Evolutionary conservation across 2,113 vertebrate species (phyloP), one percentile per base, ranked within the genome.

Genomic region (Plectropomus leopardus): DNA sequence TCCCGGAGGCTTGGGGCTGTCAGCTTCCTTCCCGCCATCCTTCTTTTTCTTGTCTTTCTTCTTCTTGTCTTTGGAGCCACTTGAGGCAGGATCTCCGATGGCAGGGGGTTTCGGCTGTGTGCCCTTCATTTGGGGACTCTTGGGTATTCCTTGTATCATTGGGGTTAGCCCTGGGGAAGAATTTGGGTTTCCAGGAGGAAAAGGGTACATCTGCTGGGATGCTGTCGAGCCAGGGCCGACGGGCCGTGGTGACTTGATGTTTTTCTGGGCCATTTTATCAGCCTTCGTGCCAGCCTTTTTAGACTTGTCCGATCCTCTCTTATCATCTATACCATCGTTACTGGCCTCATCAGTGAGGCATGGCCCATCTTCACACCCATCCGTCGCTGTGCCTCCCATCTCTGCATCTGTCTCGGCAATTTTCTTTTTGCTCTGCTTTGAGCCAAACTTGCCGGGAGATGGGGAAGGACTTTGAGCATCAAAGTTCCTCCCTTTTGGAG

Each of bases 11-110:
- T 98, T 96, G 53, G 97, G 97, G 71, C 96, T 99, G 91, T 98
- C 98, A 2, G 93, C 95, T 55, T 99, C 98, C 89, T 99, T 99
- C 17, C 76, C 85, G 1, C 91, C 70, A 75, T 97, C 95, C 80
- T 99, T 99, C 92, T 99, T 99, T 94, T 99, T 99, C 94, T 99
- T 99, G 81, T 99, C 98, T 81, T 99, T 99, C 92, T 99, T 99
- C 88, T 99, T 99, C 92, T 99, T 99, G 90, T 99, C 98, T 95
- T 99, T 98, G 82, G 97, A 96, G 85, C 95, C 96, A 36, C 95
- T 96, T 78, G 98, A 90, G 42, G 96, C 92, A 42, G 97, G 96
- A 50, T 99, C 98, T 84, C 96, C 97, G 91, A 96, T 96, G 48
- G 96, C 95, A 0, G 97, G 96, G 5, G 97, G 96, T 81, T 99